Conservation (phyloP, 1,140 invertebrate species). For the Eubasilissa regina region DNA sequence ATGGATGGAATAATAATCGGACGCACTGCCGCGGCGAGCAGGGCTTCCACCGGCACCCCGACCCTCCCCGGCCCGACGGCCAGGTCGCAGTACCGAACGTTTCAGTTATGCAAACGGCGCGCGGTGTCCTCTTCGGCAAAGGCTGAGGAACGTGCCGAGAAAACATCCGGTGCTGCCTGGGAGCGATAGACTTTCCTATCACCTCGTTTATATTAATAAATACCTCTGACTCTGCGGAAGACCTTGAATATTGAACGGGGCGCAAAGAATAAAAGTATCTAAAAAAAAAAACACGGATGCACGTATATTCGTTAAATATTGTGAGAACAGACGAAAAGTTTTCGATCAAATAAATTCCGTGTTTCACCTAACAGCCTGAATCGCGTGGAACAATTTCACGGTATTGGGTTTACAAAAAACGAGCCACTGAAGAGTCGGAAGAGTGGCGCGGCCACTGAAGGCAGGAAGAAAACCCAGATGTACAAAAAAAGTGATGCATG, state of each 20-base stretch:
- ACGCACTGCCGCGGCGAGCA: slow-evolving; percentile 6
- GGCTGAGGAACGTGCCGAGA: slow-evolving; percentile 34
- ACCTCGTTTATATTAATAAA: slow-evolving; percentile 10
- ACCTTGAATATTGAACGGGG: not conserved
- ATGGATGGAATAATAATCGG: slow-evolving; percentile 70
- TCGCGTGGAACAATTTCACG: slow-evolving; percentile 33
- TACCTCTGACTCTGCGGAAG: not conserved
- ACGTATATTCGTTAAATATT: no score
- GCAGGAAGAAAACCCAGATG: not conserved
- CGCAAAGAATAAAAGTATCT: no score
- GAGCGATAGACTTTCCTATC: slow-evolving; percentile 3
- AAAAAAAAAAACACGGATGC: no score
- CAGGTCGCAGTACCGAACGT: not conserved
- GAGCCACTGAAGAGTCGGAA: not conserved
- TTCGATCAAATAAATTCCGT: not conserved
- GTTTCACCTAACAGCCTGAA: slow-evolving; percentile 1
- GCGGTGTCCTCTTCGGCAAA: slow-evolving; percentile 18
- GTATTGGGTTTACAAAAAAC: slow-evolving; percentile 6
- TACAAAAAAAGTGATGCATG: slow-evolving; percentile 3
- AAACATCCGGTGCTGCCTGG: slow-evolving; percentile 27
- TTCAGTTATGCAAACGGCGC: slow-evolving; percentile 38
- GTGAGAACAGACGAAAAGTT: no score
- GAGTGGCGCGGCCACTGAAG: not conserved
- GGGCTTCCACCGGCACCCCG: slow-evolving; percentile 14
- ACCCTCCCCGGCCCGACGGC: not conserved